Base-by-base conservation (phyloP, 1,140 invertebrate genomes). In the Leptopilina clavipes region DNA sequence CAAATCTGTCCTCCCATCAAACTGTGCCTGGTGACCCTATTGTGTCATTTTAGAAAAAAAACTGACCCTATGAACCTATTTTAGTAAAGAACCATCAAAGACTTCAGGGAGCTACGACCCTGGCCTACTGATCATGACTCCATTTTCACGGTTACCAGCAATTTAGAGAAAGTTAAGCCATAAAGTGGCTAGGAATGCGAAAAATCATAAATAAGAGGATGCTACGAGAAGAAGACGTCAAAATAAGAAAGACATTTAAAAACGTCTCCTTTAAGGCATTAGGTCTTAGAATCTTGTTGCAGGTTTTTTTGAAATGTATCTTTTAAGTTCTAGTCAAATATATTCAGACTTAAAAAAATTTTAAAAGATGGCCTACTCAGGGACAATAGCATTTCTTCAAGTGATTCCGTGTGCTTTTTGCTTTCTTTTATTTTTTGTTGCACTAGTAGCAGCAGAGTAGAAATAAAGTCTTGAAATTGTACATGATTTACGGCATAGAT, bases 21-120 rank as follows among this genome's bases (percentile, higher is more conserved):
- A 12, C 43, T 70, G 72, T 76, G 81, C 79, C 78, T 79, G 79
- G 77, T 80, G 78, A 76, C 52, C 70, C 76, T 45, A 65, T 72
- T 80, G 72, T 73, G 19, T 18, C 37, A 25, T 43, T 31, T 40
- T 56, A 12, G 22, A 54, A 54, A 54, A 31, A 12, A 59, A 56
- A 59, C 19, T 59, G 19, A 59, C 56, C 56, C 56, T 59, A n/a
- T 3, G 54, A 17, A 56, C 6, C 54, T 11, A 59, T 17, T 19
- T 56, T 19, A 19, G 10, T 19, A 19, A 19, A 25, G 56, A 18
- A 25, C 56, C 56, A 22, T 59, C 19, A 59, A 22, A 19, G 19
- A 59, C 1, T 45, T 45, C 3, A 59, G 19, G 56, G 56, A 22
- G 19, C 22, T 19, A 19, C 19, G 56, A 59, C 56, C 56, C 56